Conservation (phyloP, 2,888 invertebrate genomes). For the Alentia gelatinosa region DNA sequence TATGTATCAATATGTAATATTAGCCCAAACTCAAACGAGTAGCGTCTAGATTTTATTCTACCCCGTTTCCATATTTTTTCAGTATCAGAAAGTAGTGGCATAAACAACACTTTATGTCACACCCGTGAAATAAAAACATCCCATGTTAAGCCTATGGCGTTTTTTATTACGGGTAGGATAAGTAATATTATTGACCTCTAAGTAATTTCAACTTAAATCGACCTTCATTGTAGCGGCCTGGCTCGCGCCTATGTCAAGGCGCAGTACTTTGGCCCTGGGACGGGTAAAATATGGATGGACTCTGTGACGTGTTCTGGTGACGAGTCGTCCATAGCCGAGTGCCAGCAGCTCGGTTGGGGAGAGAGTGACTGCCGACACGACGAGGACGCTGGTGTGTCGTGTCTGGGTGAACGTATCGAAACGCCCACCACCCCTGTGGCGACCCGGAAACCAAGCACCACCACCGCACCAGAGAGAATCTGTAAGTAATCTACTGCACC, state of each 20-base stretch:
- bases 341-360: constrained; percentile 86
- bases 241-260: constrained; percentile 1
- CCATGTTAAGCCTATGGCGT: too few species aligned
- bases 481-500: constrained; percentile 61
- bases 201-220: too few species aligned
- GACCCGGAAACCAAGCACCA: constrained; percentile 48
- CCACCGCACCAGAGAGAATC: constrained; percentile 63
- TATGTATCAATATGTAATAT: too few species aligned
- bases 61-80: not conserved
- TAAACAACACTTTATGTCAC: too few species aligned
- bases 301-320: constrained; percentile 84
- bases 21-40: not conserved
- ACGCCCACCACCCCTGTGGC: constrained; percentile 51
- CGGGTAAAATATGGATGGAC: constrained; percentile 73
- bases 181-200: not conserved
- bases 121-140: too few species aligned
- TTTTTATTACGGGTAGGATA: not conserved
- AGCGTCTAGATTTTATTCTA: too few species aligned
- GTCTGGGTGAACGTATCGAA: constrained; percentile 63
- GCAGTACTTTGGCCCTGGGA: constrained; percentile 62
- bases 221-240: not conserved
- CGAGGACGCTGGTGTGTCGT: constrained; percentile 86
- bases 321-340: constrained; percentile 82
- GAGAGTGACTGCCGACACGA: constrained; percentile 86
- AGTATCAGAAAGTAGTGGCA: not conserved